Base-by-base conservation (phyloP, 2,797 vertebrate genomes). In the Poecilia picta region DNA sequence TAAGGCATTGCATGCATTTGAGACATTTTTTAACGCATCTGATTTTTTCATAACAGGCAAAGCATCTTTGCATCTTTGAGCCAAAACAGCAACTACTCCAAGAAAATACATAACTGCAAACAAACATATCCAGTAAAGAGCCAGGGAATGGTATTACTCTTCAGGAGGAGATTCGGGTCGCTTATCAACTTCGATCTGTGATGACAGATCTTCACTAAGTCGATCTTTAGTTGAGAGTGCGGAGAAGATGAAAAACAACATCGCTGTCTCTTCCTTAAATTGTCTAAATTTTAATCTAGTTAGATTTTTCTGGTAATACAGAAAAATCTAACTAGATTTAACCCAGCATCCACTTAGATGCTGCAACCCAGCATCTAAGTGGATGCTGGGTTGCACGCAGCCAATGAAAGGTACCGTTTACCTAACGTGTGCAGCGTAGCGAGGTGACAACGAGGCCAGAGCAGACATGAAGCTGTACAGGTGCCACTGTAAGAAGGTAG, bases 331-430 rank as follows among this genome's bases (percentile, higher is more conserved):
- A n/a, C n/a, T n/a, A n/a, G n/a, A n/a, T n/a, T n/a, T n/a, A n/a
- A n/a, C n/a, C n/a, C n/a, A n/a, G n/a, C n/a, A n/a, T n/a, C n/a
- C n/a, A n/a, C n/a, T n/a, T n/a, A n/a, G n/a, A n/a, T n/a, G n/a
- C n/a, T n/a, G n/a, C n/a, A n/a, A n/a, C n/a, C n/a, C n/a, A n/a
- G n/a, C n/a, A n/a, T n/a, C 90, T 90, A 81, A 88, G 75, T 82
- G 87, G 75, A 84, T 36, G 59, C 74, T 72, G 47, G 57, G 80
- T 83, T 81, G 82, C 68, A 74, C 55, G 86, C 45, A 83, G 74
- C 73, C 81, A 84, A 91, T 87, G 85, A 88, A 81, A 88, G 76
- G 84, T 76, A 81, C 78, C 82, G 83, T 92, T 94, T 92, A 94
- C 87, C 85, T 90, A 89, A 90, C 87, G 78, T 87, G 71, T 64